These are phyloP conservation scores for Parnassius smintheus DNA, from an alignment of 2,888 invertebrate genomes.

Conservation along the genomic window DNA sequence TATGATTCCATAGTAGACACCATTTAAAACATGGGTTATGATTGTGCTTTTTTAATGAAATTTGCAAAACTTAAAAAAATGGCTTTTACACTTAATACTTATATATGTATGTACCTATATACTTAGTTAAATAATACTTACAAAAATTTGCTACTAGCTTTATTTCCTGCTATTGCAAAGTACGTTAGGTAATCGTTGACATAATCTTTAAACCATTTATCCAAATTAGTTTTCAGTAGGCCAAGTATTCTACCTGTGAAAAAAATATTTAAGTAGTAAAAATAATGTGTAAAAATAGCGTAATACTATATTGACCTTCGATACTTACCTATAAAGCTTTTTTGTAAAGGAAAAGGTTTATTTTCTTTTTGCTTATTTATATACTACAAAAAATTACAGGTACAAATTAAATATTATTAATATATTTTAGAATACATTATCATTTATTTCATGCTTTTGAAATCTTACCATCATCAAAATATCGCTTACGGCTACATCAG, in stretches of 20 bases:
- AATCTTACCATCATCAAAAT: slow-evolving; percentile 52
- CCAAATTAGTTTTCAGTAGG: slow-evolving; percentile 54
- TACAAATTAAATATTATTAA: slow-evolving; percentile 29
- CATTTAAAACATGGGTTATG: too few relatives aligned
- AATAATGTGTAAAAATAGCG: neutral
- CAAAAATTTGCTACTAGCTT: slow-evolving; percentile 39
- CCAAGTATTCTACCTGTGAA: slow-evolving; percentile 48
- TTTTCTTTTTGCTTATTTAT: slow-evolving; percentile 32
- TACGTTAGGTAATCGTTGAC: slow-evolving; percentile 62
- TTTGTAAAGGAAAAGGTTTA: slow-evolving; percentile 31
- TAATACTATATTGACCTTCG: neutral
- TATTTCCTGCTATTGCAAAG: slow-evolving; percentile 34
- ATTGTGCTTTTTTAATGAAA: too few relatives aligned
- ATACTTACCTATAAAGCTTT: slow-evolving; percentile 42
- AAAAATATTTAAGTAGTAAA: slow-evolving; percentile 12
- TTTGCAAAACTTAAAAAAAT: too few relatives aligned
- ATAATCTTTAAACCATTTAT: slow-evolving; percentile 65
- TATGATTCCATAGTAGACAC: too few relatives aligned
- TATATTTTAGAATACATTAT: neutral
- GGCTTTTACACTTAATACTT: too few relatives aligned
- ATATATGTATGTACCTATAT: too few relatives aligned
- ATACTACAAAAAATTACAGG: slow-evolving; percentile 45
- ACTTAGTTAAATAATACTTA: slow-evolving; percentile 35
- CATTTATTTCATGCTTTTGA: neutral
- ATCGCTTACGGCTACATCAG: slow-evolving; percentile 43